Base-by-base conservation (phyloP, 2,888 invertebrate species). In the Orchestes rusci region DNA sequence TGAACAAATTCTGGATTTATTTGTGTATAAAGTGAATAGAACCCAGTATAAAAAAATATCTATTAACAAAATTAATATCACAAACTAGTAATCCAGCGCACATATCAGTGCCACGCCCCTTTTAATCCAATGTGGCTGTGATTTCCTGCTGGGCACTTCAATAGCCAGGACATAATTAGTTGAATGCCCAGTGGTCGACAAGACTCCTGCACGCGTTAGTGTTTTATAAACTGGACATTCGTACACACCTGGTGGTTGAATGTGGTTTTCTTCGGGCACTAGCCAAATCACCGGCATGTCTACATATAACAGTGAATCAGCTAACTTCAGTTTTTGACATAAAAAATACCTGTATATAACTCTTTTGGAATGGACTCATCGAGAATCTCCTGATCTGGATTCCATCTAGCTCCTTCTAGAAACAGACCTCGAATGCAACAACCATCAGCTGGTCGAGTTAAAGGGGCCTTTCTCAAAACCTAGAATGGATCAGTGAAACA, bases 351-450 rank as follows among this genome's bases (percentile, higher is more conserved):
- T 17, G 80, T 82, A 57, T 84, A 77, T 23, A 89, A 69, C 58
- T 87, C 80, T 59, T 82, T 82, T 0, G 80, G 74, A 1, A 67
- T 60, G 32, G 80, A 80, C 61, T 82, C 82, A 23, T 74, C 75
- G 0, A 82, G 65, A 1, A 67, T 45, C 61, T 71, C 68, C 55
- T 68, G 72, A 0, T 71, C 65, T 33, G 62, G 56, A 62, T 82
- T 79, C 86, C 86, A 89, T 29, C 84, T 70, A n/a, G 82, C 82
- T 0, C 88, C 88, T 64, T 88, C 87, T 37, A 88, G 63, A 64
- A 72, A 89, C 45, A 89, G 62, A 1, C 82, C 82, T 42, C 76
- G 73, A 31, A 82, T 75, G 50, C 74, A 77, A 53, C 80, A 80
- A 0, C 82, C 82, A 57, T 81, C 77, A 0, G 63, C 65, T 0